Evolutionary conservation across 1,140 invertebrate species (phyloP).

Genomic region (Idris sp.): DNA sequence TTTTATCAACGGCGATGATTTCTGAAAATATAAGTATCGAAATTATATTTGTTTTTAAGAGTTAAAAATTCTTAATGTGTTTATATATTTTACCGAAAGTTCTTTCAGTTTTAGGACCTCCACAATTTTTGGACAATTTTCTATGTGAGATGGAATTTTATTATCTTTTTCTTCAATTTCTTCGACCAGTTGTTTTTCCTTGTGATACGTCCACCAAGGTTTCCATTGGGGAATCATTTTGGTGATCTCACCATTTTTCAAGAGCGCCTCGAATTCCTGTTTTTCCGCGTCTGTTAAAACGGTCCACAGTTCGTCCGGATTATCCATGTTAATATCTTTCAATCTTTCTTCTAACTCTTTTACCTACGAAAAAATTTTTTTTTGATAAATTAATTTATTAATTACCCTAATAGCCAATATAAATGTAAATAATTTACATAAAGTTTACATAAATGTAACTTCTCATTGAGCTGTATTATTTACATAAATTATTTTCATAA

Average conservation of each 20-base stretch:
- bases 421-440: no score
- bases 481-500: no score
- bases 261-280: conserved; percentile 84
- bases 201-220: conserved; percentile 84
- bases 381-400: background rate
- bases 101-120: no score
- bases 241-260: conserved; percentile 81
- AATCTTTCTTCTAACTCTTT: conserved; percentile 81
- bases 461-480: no score
- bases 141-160: conserved; percentile 66
- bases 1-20: conserved; percentile 81
- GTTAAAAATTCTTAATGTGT: no score
- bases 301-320: conserved; percentile 85
- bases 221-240: conserved; percentile 83
- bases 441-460: no score
- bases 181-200: conserved; percentile 78
- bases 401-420: no score
- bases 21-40: no score
- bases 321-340: conserved; percentile 83
- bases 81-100: no score
- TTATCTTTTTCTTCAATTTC: conserved; percentile 68
- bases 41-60: no score
- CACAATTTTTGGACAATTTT: conserved; percentile 75
- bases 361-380: conserved; percentile 62
- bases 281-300: conserved; percentile 82